A percentile compares a stretch with the other conserved stretches of the same genome.
phyloP scores from a whole-genome alignment of 2,797 vertebrate genomes.

The Leontopithecus rosalia region DNA sequence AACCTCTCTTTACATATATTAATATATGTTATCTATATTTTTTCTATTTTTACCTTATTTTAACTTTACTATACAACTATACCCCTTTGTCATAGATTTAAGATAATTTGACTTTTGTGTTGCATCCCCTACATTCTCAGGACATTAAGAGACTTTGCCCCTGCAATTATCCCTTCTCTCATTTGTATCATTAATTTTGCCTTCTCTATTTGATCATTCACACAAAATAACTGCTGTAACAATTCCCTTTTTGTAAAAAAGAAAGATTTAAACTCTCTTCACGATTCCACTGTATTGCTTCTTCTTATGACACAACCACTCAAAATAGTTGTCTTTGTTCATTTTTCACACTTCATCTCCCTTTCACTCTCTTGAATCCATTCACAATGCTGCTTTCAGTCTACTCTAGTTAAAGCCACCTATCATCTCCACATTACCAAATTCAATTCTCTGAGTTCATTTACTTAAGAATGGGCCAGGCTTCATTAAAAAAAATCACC shows the following conservation, averaged over 20 bases:
- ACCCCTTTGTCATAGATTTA: neutral
- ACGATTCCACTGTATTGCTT: neutral
- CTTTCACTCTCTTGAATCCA: neutral
- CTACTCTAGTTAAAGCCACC: neutral
- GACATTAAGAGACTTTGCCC: neutral
- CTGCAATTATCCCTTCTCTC: neutral
- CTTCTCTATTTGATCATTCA: neutral
- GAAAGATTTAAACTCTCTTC: neutral
- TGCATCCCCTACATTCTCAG: neutral
- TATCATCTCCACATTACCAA: neutral
- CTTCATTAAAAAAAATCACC: neutral
- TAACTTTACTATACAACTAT: neutral
- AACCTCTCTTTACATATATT: neutral
- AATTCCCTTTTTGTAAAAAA: neutral
- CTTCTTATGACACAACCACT: neutral
- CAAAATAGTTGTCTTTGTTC: neutral
- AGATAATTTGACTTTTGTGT: neutral
- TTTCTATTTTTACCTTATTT: neutral
- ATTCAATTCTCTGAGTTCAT: neutral
- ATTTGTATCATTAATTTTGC: neutral
- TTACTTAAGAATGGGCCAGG: neutral
- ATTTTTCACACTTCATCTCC: neutral
- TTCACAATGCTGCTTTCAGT: neutral
- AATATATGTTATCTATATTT: neutral
- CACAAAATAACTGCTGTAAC: neutral